Conservation (phyloP, 2,888 invertebrate species). For the Nasonia oneida region DNA sequence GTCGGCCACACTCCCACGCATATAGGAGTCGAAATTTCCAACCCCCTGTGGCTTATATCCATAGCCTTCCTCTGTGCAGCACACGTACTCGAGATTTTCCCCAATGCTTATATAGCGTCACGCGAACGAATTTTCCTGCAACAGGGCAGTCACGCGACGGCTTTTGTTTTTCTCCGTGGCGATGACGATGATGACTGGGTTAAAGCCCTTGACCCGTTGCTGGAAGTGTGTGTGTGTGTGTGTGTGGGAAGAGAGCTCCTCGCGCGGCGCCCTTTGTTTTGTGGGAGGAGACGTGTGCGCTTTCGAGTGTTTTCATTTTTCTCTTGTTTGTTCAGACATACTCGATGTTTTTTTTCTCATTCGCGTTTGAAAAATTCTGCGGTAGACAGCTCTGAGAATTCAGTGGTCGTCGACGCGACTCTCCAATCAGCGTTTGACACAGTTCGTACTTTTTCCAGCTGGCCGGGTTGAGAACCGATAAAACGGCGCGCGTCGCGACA, state of each 20-base stretch:
- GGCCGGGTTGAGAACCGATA: slow-evolving; percentile 15
- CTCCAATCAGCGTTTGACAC: slow-evolving; percentile 29
- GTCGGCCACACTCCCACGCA: background rate
- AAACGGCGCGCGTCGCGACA: background rate
- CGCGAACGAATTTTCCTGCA: background rate
- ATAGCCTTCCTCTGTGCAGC: too few relatives aligned
- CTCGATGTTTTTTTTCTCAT: too few relatives aligned
- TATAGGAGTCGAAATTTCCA: background rate
- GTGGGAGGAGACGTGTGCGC: too few relatives aligned
- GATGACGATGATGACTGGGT: background rate
- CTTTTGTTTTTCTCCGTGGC: slow-evolving; percentile 5
- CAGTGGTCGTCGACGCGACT: background rate
- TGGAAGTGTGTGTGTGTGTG: background rate
- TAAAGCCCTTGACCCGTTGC: slow-evolving; percentile 1
- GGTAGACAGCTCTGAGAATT: background rate
- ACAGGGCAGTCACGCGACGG: background rate
- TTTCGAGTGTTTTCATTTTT: too few relatives aligned
- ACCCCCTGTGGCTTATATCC: too few relatives aligned
- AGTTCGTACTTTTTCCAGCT: background rate
- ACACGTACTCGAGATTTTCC: too few relatives aligned
- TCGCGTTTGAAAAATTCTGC: too few relatives aligned
- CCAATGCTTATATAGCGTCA: background rate
- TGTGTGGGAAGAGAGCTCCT: background rate
- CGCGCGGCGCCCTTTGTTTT: background rate
- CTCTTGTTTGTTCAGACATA: too few relatives aligned